Evolutionary conservation across 2,797 vertebrate genomes (phyloP).

Genomic region (Lagodon rhomboides): DNA sequence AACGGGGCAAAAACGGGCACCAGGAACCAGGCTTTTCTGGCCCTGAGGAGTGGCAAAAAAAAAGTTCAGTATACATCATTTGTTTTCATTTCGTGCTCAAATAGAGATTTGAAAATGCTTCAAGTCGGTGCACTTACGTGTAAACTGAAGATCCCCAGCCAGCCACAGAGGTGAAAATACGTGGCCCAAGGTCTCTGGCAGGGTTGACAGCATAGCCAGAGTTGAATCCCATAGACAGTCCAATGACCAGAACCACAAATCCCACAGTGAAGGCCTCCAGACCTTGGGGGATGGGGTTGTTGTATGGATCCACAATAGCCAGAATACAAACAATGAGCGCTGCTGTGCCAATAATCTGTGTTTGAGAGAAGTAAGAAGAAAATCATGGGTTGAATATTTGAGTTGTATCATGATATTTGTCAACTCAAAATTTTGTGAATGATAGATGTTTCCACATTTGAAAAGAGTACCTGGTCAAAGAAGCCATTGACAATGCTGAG

Average conservation of each 20-base stretch:
- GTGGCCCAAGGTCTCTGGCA: constrained; percentile 95
- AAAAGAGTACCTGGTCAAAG: constrained; percentile 92
- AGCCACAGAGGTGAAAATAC: constrained; percentile 93
- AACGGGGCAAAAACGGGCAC: constrained; percentile 93
- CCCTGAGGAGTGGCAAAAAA: constrained; percentile 74
- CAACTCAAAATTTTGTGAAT: background rate
- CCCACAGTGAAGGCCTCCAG: constrained; percentile 98
- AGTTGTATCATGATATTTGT: background rate
- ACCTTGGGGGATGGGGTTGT: constrained; percentile 93
- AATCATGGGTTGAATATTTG: background rate
- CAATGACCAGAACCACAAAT: constrained; percentile 95
- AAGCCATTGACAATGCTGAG: constrained; percentile 93
- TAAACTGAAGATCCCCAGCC: constrained; percentile 95
- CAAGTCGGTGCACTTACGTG: constrained; percentile 85
- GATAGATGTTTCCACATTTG: background rate
- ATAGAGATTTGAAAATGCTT: background rate
- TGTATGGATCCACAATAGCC: constrained; percentile 96
- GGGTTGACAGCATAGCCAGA: constrained; percentile 98
- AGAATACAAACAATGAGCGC: constrained; percentile 94
- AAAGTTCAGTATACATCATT: background rate
- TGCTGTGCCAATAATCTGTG: constrained; percentile 94
- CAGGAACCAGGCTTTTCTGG: constrained; percentile 91
- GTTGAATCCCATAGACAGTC: constrained; percentile 98
- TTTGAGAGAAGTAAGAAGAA: constrained; percentile 7
- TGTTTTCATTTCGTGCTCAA: background rate